Conservation (phyloP, 2,797 vertebrate genomes). For the Lepus oiostolus region DNA sequence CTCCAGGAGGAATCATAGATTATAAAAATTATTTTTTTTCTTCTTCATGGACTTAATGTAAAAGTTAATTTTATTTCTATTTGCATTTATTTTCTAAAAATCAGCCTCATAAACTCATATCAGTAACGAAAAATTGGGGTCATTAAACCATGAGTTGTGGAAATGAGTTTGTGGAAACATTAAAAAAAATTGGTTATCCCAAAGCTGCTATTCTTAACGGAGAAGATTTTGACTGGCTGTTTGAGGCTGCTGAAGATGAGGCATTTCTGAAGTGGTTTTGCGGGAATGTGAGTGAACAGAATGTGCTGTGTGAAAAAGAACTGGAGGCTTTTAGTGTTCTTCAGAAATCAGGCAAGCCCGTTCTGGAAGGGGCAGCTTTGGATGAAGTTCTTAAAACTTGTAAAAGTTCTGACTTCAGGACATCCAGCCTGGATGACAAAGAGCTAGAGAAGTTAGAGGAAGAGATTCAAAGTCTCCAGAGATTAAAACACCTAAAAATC, state of each 20-base stretch:
- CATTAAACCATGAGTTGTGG: conserved; percentile 92
- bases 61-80: conserved; percentile 60
- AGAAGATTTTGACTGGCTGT: conserved; percentile 98
- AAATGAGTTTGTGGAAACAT: conserved; percentile 93
- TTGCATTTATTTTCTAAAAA: conserved; percentile 74
- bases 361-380: conserved; percentile 92
- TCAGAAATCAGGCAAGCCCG: conserved; percentile 88
- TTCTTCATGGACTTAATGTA: conserved; percentile 65
- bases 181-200: conserved; percentile 93
- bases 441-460: conserved; percentile 90
- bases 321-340: conserved; percentile 89
- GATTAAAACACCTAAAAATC: conserved; percentile 91
- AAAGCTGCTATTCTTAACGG: conserved; percentile 90
- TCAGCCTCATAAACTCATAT: not conserved
- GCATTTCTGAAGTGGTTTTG: conserved; percentile 95
- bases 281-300: conserved; percentile 89
- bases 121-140: not conserved
- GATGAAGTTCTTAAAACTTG: conserved; percentile 92
- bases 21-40: not conserved
- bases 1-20: conserved; percentile 72
- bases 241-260: conserved; percentile 91
- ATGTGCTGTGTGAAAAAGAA: conserved; percentile 91
- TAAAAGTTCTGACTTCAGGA: conserved; percentile 76
- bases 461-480: conserved; percentile 91
- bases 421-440: conserved; percentile 84